Evolutionary conservation across 2,888 invertebrate genomes (phyloP), one percentile per base, ranked within the genome.

Genomic region (Calephelis perditalis): DNA sequence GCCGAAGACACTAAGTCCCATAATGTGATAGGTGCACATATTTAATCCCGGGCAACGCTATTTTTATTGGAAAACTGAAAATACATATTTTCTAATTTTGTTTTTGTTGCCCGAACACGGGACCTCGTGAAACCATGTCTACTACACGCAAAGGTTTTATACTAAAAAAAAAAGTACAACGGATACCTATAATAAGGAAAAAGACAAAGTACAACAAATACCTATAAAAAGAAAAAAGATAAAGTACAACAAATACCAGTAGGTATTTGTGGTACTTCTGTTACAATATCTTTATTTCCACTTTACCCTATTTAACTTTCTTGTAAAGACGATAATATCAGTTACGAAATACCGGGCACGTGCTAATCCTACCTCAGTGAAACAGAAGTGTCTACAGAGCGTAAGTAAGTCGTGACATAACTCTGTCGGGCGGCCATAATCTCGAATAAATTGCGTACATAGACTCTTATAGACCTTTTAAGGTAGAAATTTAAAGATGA

Each of bases 391-490:
- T 85, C 84, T 79, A 75, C 73, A 71, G 68, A 66, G 63, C 71
- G 68, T 69, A 71, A 69, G 70, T 72, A 65, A 78, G 83, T 88
- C 88, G 88, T 89, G 89, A 88, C 87, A 83, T 79, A 82, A 81
- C 79, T 77, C 73, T 72, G 71, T 71, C 77, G 76, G 75, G 78
- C 78, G 77, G 75, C 77, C 77, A 80, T 81, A 85, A 86, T 86
- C 84, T 87, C 75, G 82, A 76, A 84, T 83, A 84, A 84, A 86
- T 84, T 87, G 84, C 87, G 86, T 88, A 86, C 82, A 84, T 82
- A 76, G 82, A 84, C 88, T 86, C 86, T 88, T 87, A 85, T 82
- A 86, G 82, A 87, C 89, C 88, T 84, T 89, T 86, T 88, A 88
- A 83, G 89, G 88, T 75, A 85, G 81, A 86, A 83, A 87, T 82